These are phyloP conservation scores for Mnemiopsis leidyi DNA, from an alignment of 37 sponge, comb jelly and placozoan species.

Conservation along the genomic window DNA sequence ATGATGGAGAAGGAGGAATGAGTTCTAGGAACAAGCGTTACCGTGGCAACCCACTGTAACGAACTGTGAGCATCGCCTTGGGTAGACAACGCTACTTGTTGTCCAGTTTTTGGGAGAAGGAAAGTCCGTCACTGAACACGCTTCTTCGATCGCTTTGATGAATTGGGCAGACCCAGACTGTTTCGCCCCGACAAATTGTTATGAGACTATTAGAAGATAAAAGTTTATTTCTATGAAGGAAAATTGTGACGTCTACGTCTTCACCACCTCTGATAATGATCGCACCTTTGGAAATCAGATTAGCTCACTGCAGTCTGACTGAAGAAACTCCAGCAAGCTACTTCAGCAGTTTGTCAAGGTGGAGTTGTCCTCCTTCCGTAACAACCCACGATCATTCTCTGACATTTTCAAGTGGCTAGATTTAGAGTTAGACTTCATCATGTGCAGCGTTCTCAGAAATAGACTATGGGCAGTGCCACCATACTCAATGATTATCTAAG, in stretches of 20 bases:
- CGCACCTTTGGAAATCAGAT: neutral
- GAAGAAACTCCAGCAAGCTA: too few relatives aligned
- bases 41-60: neutral
- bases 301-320: too few relatives aligned
- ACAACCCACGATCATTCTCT: too few relatives aligned
- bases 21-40: neutral
- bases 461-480: too few relatives aligned
- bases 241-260: neutral
- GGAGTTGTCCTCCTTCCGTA: too few relatives aligned
- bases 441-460: too few relatives aligned
- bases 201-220: neutral
- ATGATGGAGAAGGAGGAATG: neutral
- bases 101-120: too few relatives aligned
- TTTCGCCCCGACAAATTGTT: neutral
- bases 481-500: neutral
- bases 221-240: neutral
- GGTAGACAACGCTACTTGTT: too few relatives aligned
- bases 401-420: too few relatives aligned
- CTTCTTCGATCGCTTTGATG: neutral
- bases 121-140: too few relatives aligned
- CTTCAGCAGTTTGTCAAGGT: too few relatives aligned
- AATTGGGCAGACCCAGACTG: neutral
- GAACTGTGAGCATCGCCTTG: neutral
- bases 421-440: too few relatives aligned
- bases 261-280: neutral